These are phyloP conservation scores for Ylistrum balloti DNA, from an alignment of 1,140 invertebrate genomes.

Conservation along the genomic window DNA sequence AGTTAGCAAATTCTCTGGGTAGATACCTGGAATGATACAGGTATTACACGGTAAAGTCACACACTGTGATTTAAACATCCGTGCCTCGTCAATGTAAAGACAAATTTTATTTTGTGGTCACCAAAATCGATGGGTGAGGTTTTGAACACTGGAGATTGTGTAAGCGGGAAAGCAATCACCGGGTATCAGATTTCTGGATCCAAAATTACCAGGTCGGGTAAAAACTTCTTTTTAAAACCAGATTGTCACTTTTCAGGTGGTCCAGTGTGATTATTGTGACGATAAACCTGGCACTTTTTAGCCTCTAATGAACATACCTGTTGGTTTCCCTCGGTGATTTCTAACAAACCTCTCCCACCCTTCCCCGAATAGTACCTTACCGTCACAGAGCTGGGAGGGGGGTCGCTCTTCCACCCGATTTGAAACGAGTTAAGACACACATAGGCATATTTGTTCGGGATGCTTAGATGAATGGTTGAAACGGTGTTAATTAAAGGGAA, in stretches of 20 bases:
- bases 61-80: not conserved
- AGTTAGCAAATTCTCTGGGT: not conserved
- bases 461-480: constrained; percentile 3
- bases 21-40: not conserved
- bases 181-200: not conserved
- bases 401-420: not conserved
- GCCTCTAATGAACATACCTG: not conserved
- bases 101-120: constrained; percentile 7
- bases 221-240: not conserved
- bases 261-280: not conserved
- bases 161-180: constrained; percentile 11
- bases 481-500: not conserved
- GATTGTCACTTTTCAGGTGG: constrained; percentile 26
- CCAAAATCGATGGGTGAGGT: not conserved
- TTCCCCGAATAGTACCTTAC: not conserved
- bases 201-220: not conserved
- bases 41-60: not conserved
- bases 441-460: not conserved
- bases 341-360: not conserved
- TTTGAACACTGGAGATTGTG: not conserved
- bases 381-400: not conserved
- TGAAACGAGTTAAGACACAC: not conserved
- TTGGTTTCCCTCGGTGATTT: not conserved
- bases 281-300: not conserved
- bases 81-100: not conserved